Evolutionary conservation across 2,113 vertebrate genomes (phyloP), one percentile per base, ranked within the genome.

Genomic region (Brachirus orientalis): DNA sequence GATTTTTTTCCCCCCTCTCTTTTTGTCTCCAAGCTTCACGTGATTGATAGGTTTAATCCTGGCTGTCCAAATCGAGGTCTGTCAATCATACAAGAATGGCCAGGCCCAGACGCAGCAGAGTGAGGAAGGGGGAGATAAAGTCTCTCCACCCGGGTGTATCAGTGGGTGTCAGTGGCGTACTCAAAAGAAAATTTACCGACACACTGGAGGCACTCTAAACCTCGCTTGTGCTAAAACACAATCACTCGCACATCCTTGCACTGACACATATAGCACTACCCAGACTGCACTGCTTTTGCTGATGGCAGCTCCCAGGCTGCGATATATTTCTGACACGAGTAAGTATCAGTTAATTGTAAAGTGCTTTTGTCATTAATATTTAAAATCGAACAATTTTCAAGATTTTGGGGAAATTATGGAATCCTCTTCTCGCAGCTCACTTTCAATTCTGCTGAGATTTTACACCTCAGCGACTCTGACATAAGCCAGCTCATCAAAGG

Each of bases 11-110:
- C 78, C 66, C 44, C 59, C n/a, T 9, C 36, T 77, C 82, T 82
- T 79, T 81, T 69, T 75, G 84, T 89, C 85, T 92, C 77, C 68
- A 40, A 87, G 90, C 88, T 88, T 88, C 76, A 80, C 58, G 88
- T 92, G 93, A 93, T 92, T 89, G 90, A 93, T 91, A 86, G 88
- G 82, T 92, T 92, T 92, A 92, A 92, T 94, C 91, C 91, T 61
- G 75, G 54, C 88, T 84, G 85, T 90, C 88, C 80, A 72, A 81
- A 92, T 88, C 79, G 86, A 91, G 90, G 80, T 82, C 86, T 91
- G 92, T 93, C 92, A 91, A 89, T 93, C 91, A 92, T 80, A 63
- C 1, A 36, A 56, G 55, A 86, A 82, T 61, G 75, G 70, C 84
- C 45, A 46, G 51, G 64, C 50, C 63, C 69, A 82, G 85, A 82